Conservation (phyloP, 2,113 vertebrate species). For the Alligator mississippiensis region DNA sequence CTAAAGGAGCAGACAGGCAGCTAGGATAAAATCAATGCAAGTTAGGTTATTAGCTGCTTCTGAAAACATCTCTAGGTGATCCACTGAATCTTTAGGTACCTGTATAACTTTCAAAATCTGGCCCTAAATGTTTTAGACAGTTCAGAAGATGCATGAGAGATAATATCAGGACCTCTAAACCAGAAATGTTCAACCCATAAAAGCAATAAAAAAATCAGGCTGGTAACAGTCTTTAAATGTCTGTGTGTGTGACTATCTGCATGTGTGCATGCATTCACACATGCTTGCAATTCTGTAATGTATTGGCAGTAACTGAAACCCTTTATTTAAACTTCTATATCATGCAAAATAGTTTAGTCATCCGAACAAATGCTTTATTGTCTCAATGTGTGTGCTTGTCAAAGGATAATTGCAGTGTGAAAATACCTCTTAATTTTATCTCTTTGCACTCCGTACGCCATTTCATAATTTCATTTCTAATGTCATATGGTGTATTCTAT, state of each 20-base stretch:
- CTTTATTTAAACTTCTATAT: constrained; percentile 51
- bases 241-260: not conserved
- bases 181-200: too few relatives aligned
- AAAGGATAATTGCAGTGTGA: constrained; percentile 47
- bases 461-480: not conserved
- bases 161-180: too few relatives aligned
- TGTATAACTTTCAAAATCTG: too few relatives aligned
- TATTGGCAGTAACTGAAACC: constrained; percentile 55
- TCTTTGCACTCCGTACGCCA: not conserved
- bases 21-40: too few relatives aligned
- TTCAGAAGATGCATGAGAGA: too few relatives aligned
- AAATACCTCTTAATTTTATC: constrained; percentile 23
- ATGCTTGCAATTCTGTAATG: not conserved
- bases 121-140: too few relatives aligned
- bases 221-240: not conserved
- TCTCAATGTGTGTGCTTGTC: constrained; percentile 47
- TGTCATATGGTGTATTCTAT: not conserved
- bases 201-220: not conserved
- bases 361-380: constrained; percentile 60
- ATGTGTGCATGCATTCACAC: not conserved
- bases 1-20: too few relatives aligned
- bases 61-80: too few relatives aligned
- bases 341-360: not conserved
- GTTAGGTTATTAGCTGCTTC: too few relatives aligned
- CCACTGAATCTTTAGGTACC: too few relatives aligned